A percentile compares a stretch with the other conserved stretches of the same genome.
These are phyloP conservation scores for Cheilosia pagana DNA, from an alignment of 2,888 invertebrate species.

Conservation along the genomic window DNA sequence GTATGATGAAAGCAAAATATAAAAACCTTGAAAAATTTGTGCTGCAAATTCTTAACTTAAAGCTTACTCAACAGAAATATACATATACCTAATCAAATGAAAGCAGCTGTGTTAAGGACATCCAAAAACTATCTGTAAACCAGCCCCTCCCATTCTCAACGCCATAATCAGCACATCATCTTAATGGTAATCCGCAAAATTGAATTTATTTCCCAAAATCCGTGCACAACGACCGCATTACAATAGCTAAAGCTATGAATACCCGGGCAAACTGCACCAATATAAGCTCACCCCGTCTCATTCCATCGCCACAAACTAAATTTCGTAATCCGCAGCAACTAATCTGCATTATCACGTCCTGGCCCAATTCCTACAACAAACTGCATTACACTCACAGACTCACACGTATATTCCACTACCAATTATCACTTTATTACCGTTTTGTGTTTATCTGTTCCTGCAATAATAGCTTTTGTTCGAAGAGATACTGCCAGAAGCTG, in stretches of 20 bases:
- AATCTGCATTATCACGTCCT: conserved; percentile 17
- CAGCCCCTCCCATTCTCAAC: too few relatives aligned
- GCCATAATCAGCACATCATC: not conserved
- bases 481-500: conserved; percentile 40
- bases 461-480: conserved; percentile 51
- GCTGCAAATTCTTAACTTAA: too few relatives aligned
- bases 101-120: too few relatives aligned
- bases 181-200: conserved; percentile 11
- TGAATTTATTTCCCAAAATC: conserved; percentile 19
- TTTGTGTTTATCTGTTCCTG: conserved; percentile 56
- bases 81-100: too few relatives aligned
- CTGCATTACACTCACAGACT: not conserved
- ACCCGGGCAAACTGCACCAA: not conserved
- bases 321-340: conserved; percentile 28
- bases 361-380: not conserved
- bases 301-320: conserved; percentile 3
- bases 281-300: not conserved
- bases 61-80: too few relatives aligned
- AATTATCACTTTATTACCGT: conserved; percentile 68
- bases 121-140: too few relatives aligned
- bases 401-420: conserved; percentile 22
- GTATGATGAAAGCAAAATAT: too few relatives aligned
- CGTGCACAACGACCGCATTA: conserved; percentile 7
- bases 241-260: not conserved
- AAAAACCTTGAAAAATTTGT: too few relatives aligned